phyloP scores from a whole-genome alignment of 2,888 invertebrate species.

The Meandrusa payeni region DNA sequence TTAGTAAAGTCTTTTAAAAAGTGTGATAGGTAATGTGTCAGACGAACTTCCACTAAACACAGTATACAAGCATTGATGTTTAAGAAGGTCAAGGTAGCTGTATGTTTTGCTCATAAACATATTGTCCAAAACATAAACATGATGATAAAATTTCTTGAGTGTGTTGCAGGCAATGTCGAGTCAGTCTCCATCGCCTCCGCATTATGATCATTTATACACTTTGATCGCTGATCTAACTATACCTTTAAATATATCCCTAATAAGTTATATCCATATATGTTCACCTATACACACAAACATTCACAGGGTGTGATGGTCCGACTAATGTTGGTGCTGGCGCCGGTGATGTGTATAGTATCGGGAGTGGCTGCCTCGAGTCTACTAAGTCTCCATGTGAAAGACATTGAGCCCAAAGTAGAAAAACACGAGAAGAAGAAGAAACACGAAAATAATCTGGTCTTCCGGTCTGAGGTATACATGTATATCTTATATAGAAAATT shows the following conservation, averaged over 20 bases:
- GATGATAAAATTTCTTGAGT: constrained; percentile 66
- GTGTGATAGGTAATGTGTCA: too few species aligned
- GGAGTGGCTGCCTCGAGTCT: constrained; percentile 96
- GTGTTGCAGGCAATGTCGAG: constrained; percentile 65
- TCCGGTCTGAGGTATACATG: constrained; percentile 91
- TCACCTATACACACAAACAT: too few species aligned
- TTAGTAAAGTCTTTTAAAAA: too few species aligned
- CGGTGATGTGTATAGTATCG: constrained; percentile 98
- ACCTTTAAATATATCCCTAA: too few species aligned
- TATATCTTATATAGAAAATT: too few species aligned
- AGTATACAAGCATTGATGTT: too few species aligned
- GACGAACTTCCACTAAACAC: too few species aligned
- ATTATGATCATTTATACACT: constrained; percentile 79
- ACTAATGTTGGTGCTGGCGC: constrained; percentile 97
- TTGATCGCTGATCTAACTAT: constrained; percentile 86
- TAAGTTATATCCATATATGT: too few species aligned
- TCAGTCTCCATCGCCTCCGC: constrained; percentile 58
- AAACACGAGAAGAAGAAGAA: constrained; percentile 85
- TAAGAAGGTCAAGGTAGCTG: too few species aligned
- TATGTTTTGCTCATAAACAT: too few species aligned
- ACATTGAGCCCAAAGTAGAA: constrained; percentile 85
- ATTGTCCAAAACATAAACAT: too few species aligned
- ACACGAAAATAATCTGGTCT: constrained; percentile 86
- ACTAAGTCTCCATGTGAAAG: constrained; percentile 92
- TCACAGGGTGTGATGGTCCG: constrained; percentile 99